Evolutionary conservation across 2,888 invertebrate genomes (phyloP).

Genomic region (Aplocera efformata): DNA sequence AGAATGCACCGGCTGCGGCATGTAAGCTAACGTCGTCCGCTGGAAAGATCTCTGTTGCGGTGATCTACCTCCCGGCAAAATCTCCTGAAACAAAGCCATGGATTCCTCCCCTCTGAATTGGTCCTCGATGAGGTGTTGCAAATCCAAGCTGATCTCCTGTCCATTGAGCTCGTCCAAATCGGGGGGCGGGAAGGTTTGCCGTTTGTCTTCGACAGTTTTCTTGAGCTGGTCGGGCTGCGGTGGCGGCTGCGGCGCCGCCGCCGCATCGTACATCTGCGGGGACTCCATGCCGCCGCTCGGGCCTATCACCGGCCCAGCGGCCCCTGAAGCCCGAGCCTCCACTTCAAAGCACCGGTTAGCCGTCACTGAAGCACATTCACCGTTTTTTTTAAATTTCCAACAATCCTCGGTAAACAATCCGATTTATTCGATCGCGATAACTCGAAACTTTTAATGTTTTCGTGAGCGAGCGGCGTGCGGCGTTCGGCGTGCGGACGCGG

Average conservation of each 20-base stretch:
- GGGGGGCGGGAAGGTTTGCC: conserved; percentile 88
- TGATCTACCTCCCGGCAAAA: conserved; percentile 82
- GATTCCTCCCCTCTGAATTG: conserved; percentile 90
- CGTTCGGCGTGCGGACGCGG: conserved; percentile 54
- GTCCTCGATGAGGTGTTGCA: conserved; percentile 95
- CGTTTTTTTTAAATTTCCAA: conserved; percentile 26
- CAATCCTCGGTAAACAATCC: conserved; percentile 22
- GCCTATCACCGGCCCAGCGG: conserved; percentile 71
- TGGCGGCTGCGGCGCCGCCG: conserved; percentile 81
- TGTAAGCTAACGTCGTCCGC: conserved; percentile 90
- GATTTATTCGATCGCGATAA: conserved; percentile 36
- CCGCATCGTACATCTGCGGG: conserved; percentile 92
- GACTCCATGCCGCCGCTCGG: conserved; percentile 86
- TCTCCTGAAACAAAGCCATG: conserved; percentile 90
- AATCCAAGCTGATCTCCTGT: conserved; percentile 94
- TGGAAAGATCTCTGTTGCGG: conserved; percentile 76
- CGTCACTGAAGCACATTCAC: conserved; percentile 70
- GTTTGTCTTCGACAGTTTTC: conserved; percentile 82
- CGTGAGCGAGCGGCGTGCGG: conserved; percentile 35
- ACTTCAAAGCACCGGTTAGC: conserved; percentile 73
- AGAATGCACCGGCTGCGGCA: conserved; percentile 95
- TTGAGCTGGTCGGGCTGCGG: conserved; percentile 80
- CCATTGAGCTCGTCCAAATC: conserved; percentile 94
- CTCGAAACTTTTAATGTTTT: conserved; percentile 30
- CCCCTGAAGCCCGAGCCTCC: conserved; percentile 71